Evolutionary conservation across 2,888 invertebrate species (phyloP).

Genomic region (Panzeria rudis): DNA sequence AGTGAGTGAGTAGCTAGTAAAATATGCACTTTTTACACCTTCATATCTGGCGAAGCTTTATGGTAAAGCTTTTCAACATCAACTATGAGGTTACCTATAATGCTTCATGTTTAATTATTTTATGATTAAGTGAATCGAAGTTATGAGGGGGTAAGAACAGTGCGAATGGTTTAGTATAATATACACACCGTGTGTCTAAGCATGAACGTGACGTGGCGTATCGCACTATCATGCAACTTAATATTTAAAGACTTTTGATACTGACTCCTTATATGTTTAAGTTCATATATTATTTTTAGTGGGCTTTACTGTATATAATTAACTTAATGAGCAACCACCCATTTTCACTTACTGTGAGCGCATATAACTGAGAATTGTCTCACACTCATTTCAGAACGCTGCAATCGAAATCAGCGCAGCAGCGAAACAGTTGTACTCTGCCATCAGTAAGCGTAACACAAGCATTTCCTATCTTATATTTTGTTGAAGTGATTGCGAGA

Average conservation of each 20-base stretch:
- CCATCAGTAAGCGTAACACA: neutral
- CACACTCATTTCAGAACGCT: neutral
- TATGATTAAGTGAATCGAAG: no score
- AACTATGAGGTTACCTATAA: no score
- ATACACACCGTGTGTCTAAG: no score
- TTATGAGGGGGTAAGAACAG: no score
- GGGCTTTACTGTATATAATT: constrained; percentile 4
- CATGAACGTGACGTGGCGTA: no score
- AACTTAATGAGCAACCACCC: constrained; percentile 35
- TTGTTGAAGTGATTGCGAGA: neutral
- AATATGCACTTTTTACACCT: no score
- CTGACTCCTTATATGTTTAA: neutral
- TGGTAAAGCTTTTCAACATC: no score
- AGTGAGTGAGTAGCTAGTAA: no score
- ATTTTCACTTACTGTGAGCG: constrained; percentile 35
- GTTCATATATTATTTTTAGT: neutral
- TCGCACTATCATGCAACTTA: no score
- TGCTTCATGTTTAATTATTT: no score
- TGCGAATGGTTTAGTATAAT: no score
- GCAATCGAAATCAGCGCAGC: neutral
- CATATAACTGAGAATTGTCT: constrained; percentile 29
- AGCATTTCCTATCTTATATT: constrained; percentile 29
- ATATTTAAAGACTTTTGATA: neutral
- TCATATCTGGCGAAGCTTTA: no score
- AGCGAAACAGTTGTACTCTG: neutral